phyloP scores from a whole-genome alignment of 2,113 vertebrate species.

The Saguinus imperator region DNA sequence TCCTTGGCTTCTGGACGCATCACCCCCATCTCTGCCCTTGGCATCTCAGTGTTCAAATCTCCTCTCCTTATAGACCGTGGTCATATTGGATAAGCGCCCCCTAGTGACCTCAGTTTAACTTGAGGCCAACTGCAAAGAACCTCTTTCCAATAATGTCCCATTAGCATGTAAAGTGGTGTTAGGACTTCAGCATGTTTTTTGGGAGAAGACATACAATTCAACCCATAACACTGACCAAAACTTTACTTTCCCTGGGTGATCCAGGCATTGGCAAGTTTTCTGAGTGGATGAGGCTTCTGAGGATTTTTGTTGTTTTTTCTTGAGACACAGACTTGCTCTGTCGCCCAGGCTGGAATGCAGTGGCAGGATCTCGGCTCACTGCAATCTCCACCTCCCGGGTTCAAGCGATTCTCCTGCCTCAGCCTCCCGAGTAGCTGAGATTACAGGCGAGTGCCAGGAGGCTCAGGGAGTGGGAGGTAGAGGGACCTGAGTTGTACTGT shows the following conservation, averaged over 20 bases:
- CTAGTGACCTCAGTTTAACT: not conserved
- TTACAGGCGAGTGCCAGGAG: not conserved
- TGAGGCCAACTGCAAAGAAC: not conserved
- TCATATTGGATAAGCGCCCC: not conserved
- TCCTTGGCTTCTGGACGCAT: rapidly evolving
- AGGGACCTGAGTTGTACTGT: too few species aligned
- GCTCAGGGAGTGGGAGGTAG: not conserved
- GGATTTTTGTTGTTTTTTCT: too few species aligned
- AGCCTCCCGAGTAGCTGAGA: too few species aligned
- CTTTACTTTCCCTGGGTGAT: not conserved
- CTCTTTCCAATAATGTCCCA: not conserved
- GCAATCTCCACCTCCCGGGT: too few species aligned
- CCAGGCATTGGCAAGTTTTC: not conserved
- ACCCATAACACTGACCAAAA: too few species aligned
- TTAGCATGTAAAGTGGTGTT: not conserved
- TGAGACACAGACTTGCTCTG: too few species aligned
- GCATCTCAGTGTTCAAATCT: not conserved
- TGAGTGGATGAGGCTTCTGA: not conserved
- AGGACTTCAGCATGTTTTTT: not conserved
- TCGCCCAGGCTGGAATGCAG: too few species aligned
- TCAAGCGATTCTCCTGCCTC: too few species aligned
- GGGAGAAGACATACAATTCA: not conserved
- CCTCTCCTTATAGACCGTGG: not conserved
- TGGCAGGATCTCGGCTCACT: too few species aligned
- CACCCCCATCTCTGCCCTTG: not conserved